phyloP scores from a whole-genome alignment of 2,113 vertebrate species.

The Hippocampus barbouri region DNA sequence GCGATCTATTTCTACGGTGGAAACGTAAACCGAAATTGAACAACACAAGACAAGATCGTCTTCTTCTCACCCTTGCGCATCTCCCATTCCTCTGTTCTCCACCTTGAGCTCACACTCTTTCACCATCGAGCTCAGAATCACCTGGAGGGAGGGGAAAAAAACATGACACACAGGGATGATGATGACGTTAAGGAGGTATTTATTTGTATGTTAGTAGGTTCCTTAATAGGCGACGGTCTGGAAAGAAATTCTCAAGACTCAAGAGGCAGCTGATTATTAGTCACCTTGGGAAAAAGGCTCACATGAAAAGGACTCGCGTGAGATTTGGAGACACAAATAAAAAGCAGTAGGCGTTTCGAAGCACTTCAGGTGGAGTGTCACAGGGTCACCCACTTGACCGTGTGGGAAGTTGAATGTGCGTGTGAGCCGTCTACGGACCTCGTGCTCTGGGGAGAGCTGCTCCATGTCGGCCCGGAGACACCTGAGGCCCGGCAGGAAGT shows the following conservation, averaged over 20 bases:
- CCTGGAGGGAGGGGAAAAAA: constrained; percentile 64
- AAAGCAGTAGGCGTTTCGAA: constrained; percentile 30
- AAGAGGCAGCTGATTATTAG: constrained; percentile 63
- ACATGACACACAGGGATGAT: constrained; percentile 1
- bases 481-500: constrained; percentile 95
- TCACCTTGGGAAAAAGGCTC: constrained; percentile 48
- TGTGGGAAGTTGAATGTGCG: not conserved
- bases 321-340: constrained; percentile 49
- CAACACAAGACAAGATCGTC: not conserved
- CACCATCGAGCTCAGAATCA: constrained; percentile 98
- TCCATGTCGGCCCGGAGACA: constrained; percentile 96
- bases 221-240: constrained; percentile 2
- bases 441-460: constrained; percentile 94
- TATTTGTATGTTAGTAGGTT: not conserved
- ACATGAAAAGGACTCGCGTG: constrained; percentile 46
- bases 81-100: constrained; percentile 92
- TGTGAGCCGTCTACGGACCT: constrained; percentile 70
- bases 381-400: constrained; percentile 13
- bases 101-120: constrained; percentile 99
- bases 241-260: constrained; percentile 9
- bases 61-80: constrained; percentile 87
- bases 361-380: constrained; percentile 32
- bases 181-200: constrained; percentile 5
- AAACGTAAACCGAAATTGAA: too few species aligned
- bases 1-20: too few species aligned